These are phyloP conservation scores for Drosophila buzzatii DNA, from an alignment of 2,888 invertebrate species.

Conservation along the genomic window DNA sequence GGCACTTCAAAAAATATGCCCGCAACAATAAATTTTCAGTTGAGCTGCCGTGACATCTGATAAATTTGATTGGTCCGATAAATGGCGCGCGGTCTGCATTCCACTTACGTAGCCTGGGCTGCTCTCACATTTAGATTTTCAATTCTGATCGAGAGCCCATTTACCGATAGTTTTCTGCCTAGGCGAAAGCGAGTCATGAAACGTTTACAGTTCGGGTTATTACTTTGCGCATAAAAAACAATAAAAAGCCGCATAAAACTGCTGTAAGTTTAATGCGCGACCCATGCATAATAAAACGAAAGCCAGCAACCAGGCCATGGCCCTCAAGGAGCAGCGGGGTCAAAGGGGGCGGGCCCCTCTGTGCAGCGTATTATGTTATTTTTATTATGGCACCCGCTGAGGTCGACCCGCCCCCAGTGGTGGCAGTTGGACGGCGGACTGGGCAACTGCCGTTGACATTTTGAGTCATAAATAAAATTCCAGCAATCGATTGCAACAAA, in stretches of 20 bases:
- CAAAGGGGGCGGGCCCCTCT: slow-evolving; percentile 6
- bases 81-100: slow-evolving; percentile 17
- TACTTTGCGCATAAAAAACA: slow-evolving; percentile 47
- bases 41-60: slow-evolving; percentile 47
- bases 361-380: slow-evolving; percentile 51
- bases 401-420: background rate
- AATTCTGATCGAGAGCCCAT: slow-evolving; percentile 57
- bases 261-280: slow-evolving; percentile 33
- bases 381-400: slow-evolving; percentile 54
- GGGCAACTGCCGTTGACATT: slow-evolving; percentile 49
- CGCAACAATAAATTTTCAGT: slow-evolving; percentile 59
- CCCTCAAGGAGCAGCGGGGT: slow-evolving; percentile 23
- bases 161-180: slow-evolving; percentile 23
- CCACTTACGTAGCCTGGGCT: slow-evolving; percentile 48
- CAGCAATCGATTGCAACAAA: slow-evolving; percentile 52
- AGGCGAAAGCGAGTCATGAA: slow-evolving; percentile 35
- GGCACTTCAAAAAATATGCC: slow-evolving; percentile 65
- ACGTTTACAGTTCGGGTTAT: slow-evolving; percentile 38
- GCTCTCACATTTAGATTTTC: slow-evolving; percentile 64
- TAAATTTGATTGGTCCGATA: slow-evolving; percentile 51
- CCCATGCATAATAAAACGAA: slow-evolving; percentile 65
- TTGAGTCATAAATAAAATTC: slow-evolving; percentile 64
- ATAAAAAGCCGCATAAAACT: slow-evolving; percentile 59
- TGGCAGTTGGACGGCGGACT: background rate
- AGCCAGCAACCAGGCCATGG: slow-evolving; percentile 43